A percentile compares a stretch with the other conserved stretches of the same genome.
These are phyloP conservation scores for Chymomyza costata DNA, from an alignment of 1,140 invertebrate genomes.

Conservation along the genomic window DNA sequence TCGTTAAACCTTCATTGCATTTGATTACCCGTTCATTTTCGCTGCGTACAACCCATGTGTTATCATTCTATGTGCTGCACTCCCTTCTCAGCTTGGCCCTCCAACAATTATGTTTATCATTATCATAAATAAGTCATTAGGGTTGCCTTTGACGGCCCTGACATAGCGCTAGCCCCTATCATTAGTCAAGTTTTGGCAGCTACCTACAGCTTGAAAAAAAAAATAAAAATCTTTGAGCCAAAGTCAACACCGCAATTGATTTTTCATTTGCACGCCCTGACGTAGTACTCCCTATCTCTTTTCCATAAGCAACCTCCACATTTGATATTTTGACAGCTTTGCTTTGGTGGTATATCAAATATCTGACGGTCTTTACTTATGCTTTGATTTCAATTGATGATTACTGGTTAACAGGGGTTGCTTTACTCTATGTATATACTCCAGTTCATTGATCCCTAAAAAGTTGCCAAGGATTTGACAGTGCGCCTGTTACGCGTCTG, in stretches of 20 bases:
- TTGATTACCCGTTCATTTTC: too few species aligned
- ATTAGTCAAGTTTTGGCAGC: constrained; percentile 46
- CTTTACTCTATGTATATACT: too few species aligned
- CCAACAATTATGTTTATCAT: constrained; percentile 41
- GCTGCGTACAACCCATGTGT: too few species aligned
- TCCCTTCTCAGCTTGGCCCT: constrained; percentile 11
- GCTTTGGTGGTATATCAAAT: constrained; percentile 62
- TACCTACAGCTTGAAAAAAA: constrained; percentile 38
- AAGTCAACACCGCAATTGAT: constrained; percentile 65
- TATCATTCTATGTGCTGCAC: too few species aligned
- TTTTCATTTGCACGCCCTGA: constrained; percentile 36
- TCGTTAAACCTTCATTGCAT: too few species aligned
- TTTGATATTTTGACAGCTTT: constrained; percentile 65
- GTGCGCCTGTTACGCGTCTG: constrained; percentile 27
- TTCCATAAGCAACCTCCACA: background rate
- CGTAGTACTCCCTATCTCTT: constrained; percentile 2
- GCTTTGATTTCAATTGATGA: constrained; percentile 34
- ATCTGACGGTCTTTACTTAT: constrained; percentile 35
- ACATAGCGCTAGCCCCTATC: constrained; percentile 50
- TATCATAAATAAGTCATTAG: constrained; percentile 70
- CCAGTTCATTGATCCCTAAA: constrained; percentile 50
- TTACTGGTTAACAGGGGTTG: constrained; percentile 41
- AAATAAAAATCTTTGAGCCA: background rate
- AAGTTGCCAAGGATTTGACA: constrained; percentile 32
- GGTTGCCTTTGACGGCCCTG: constrained; percentile 32